phyloP scores from a whole-genome alignment of 92 coral and sea anemone genomes.

The Heliopora coerulea region DNA sequence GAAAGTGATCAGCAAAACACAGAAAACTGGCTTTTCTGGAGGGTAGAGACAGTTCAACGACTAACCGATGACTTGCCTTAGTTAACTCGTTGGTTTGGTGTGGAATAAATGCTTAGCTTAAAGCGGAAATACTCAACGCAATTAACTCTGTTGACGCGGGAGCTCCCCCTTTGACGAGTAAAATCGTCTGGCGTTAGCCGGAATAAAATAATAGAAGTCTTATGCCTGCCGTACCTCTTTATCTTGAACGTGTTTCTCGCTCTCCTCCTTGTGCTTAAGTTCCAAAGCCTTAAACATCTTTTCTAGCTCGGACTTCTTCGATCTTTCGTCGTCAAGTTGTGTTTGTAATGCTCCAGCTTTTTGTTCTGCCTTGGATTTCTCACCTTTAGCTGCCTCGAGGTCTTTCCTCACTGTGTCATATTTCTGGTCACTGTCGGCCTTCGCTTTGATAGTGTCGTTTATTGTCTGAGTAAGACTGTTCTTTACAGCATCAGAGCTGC shows the following conservation, averaged over 20 bases:
- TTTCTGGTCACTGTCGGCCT: constrained; percentile 21
- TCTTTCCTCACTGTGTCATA: constrained; percentile 6
- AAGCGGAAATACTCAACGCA: too few relatives aligned
- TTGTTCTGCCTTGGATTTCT: constrained; percentile 11
- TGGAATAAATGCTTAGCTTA: too few relatives aligned
- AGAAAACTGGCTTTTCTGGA: too few relatives aligned
- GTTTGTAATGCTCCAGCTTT: constrained; percentile 51
- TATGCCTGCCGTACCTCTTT: too few relatives aligned
- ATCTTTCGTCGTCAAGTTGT: constrained; percentile 72
- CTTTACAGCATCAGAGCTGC: constrained; percentile 72
- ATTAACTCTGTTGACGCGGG: too few relatives aligned
- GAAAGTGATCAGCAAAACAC: too few relatives aligned
- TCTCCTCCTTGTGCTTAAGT: constrained; percentile 62
- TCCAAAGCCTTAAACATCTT: constrained; percentile 65
- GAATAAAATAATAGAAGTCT: too few relatives aligned
- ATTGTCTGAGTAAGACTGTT: constrained; percentile 55
- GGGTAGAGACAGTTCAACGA: too few relatives aligned
- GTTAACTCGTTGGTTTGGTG: too few relatives aligned
- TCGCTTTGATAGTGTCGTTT: constrained; percentile 40
- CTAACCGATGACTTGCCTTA: too few relatives aligned
- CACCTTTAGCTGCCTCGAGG: constrained; percentile 7
- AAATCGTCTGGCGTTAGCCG: too few relatives aligned
- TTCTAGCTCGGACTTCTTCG: constrained; percentile 76
- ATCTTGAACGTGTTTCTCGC: constrained; percentile 60
- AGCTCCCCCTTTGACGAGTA: too few relatives aligned